Conservation (phyloP, 2,888 invertebrate species). For the Thereva nobilitata region DNA sequence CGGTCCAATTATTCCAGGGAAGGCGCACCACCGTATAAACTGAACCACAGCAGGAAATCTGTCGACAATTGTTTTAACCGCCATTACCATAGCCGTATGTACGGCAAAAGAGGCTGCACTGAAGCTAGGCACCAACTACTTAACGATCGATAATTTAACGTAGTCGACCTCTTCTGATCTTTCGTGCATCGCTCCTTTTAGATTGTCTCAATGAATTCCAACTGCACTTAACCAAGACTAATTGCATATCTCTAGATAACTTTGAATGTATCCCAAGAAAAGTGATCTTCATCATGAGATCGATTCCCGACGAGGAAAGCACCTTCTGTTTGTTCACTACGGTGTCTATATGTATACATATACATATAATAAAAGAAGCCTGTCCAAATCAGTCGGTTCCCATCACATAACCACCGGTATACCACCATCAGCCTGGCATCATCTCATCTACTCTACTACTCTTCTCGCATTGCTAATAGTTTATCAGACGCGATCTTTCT, state of each 20-base stretch:
- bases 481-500: slow-evolving; percentile 28
- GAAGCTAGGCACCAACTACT: slow-evolving; percentile 9
- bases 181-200: slow-evolving; percentile 27
- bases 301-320: slow-evolving; percentile 7
- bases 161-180: slow-evolving; percentile 31
- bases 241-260: slow-evolving; percentile 33
- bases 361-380: too few relatives aligned
- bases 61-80: slow-evolving; percentile 30
- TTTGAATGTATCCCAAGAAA: slow-evolving; percentile 1
- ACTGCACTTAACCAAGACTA: slow-evolving; percentile 28
- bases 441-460: slow-evolving; percentile 10
- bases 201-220: neutral
- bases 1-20: slow-evolving; percentile 29
- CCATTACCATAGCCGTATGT: slow-evolving; percentile 2
- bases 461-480: neutral
- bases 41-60: slow-evolving; percentile 20
- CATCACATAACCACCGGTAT: slow-evolving; percentile 7
- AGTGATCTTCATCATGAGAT: slow-evolving; percentile 31
- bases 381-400: too few relatives aligned
- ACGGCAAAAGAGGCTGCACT: slow-evolving; percentile 10
- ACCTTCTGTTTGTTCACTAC: neutral
- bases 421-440: slow-evolving; percentile 20
- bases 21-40: neutral
- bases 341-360: neutral
- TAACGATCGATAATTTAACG: slow-evolving; percentile 34